Conservation (phyloP, 2,797 vertebrate species). For the Propithecus deckenii region DNA sequence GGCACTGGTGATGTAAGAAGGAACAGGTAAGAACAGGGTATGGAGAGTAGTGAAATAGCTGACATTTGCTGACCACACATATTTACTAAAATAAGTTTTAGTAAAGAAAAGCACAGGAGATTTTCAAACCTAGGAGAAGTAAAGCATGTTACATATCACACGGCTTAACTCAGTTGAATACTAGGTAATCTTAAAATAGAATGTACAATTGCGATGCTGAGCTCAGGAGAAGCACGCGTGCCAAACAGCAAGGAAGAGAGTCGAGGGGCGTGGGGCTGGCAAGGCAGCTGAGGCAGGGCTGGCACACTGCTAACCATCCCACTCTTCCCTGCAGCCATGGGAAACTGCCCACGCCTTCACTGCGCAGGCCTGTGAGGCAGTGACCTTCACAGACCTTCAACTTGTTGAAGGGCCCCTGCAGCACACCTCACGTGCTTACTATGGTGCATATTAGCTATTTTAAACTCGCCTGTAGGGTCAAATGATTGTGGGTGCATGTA, state of each 20-base stretch:
- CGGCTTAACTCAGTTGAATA: background rate
- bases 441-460: background rate
- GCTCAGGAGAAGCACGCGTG: background rate
- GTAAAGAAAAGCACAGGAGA: background rate
- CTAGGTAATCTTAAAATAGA: constrained; percentile 13
- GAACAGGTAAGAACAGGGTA: background rate
- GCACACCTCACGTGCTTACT: background rate
- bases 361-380: background rate
- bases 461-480: background rate
- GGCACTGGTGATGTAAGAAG: background rate
- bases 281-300: background rate
- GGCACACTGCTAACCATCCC: background rate
- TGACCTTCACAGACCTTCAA: background rate
- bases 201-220: background rate
- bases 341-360: background rate
- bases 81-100: background rate
- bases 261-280: background rate
- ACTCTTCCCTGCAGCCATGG: background rate
- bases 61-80: background rate
- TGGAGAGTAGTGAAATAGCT: background rate
- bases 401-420: background rate
- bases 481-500: background rate
- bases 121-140: background rate
- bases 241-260: background rate
- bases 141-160: background rate